These are phyloP conservation scores for Zaprionus bogoriensis DNA, from an alignment of 2,888 invertebrate species.

Conservation along the genomic window DNA sequence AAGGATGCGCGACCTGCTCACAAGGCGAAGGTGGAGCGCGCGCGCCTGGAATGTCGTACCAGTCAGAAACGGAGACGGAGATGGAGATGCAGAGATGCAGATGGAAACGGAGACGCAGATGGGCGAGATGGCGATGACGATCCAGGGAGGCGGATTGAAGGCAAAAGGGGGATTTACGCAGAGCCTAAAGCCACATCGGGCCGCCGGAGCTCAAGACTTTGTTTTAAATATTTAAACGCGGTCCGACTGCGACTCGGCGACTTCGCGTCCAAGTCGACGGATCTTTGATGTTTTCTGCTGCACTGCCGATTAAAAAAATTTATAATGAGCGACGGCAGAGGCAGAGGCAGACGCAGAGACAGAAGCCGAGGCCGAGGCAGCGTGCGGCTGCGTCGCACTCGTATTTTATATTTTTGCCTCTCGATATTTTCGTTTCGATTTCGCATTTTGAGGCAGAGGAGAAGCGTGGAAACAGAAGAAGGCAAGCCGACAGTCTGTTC, in stretches of 20 bases:
- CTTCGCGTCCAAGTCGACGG: conserved; percentile 51
- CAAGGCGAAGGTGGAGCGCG: conserved; percentile 66
- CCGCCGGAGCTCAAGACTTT: conserved; percentile 63
- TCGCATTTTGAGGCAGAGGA: conserved; percentile 57
- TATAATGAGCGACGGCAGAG: conserved; percentile 69
- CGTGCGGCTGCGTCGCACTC: conserved; percentile 55
- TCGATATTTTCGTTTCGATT: conserved; percentile 74
- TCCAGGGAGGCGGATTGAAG: neutral
- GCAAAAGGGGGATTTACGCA: conserved; percentile 2
- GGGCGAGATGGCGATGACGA: conserved; percentile 5
- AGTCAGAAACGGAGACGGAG: conserved; percentile 51
- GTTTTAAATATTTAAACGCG: conserved; percentile 76
- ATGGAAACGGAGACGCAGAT: conserved; percentile 15
- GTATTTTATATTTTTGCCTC: conserved; percentile 71
- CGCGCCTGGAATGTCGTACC: conserved; percentile 72
- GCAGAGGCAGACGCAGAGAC: conserved; percentile 15
- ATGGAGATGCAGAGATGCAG: conserved; percentile 39
- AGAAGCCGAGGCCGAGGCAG: conserved; percentile 9
- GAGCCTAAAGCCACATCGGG: conserved; percentile 40
- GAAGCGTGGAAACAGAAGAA: conserved; percentile 6
- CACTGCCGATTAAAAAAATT: conserved; percentile 73
- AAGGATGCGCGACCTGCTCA: conserved; percentile 59
- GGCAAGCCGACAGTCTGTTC: conserved; percentile 10
- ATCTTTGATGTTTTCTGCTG: conserved; percentile 58
- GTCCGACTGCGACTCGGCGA: conserved; percentile 59